Evolutionary conservation across 2,113 vertebrate genomes (phyloP), one percentile per base, ranked within the genome.

Genomic region (Leucopsar rothschildi): DNA sequence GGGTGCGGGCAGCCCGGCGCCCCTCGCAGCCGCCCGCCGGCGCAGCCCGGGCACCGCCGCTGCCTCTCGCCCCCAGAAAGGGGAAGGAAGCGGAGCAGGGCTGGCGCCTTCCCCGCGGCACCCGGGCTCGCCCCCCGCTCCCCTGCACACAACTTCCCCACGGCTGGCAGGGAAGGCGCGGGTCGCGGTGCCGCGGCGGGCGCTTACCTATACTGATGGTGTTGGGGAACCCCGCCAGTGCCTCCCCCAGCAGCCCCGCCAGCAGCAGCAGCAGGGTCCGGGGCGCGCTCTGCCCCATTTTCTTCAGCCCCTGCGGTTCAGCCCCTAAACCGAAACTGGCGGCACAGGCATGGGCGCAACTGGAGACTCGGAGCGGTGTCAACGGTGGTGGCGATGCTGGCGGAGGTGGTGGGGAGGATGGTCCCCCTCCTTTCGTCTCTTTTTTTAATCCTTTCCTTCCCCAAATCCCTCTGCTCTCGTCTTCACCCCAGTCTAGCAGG

Each of bases 181-280:
- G 49, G 69, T 77, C 37, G 77, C 71, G 35, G 47, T 68, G 95
- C 80, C 65, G 57, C 68, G 70, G 71, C 42, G 42, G 55, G 47
- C 79, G 17, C 99, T 99, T 98, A 99, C 99, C 99, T 97, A 99
- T 99, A 94, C 99, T 99, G 93, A 99, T 99, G 98, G 99, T 99
- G 97, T 99, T 99, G 69, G 99, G 99, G 96, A 99, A 99, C 90
- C 98, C 99, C 61, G 98, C 99, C 91, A 97, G 97, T 82, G 98
- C 98, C 96, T 97, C 97, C 86, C 98, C 98, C 95, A 98, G 98
- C 96, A 99, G 98, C 98, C 98, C 98, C 96, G 98, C 98, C 94
- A 99, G 97, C 93, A 99, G 93, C 96, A 99, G 97, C 97, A 97
- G 90, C 77, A 99, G 93, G 64, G 98, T 96, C 94, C 85, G 97